Conservation (phyloP, 2,113 vertebrate species). For the Colistium nudipinnis region DNA sequence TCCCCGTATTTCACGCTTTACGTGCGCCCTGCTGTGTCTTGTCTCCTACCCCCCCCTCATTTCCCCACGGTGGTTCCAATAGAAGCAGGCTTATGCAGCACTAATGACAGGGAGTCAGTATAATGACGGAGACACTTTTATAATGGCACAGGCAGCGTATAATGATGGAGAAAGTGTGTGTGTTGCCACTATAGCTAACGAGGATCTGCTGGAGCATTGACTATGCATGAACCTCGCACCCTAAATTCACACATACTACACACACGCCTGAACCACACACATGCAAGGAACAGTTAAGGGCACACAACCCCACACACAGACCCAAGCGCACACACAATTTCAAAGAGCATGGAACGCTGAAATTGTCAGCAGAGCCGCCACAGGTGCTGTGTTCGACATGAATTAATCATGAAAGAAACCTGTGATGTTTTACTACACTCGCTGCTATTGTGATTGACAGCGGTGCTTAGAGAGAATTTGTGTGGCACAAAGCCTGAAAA, state of each 20-base stretch:
- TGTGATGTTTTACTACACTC: slow-evolving; percentile 74
- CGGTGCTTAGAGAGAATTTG: slow-evolving; percentile 65
- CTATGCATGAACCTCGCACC: slow-evolving; percentile 72
- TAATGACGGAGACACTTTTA: slow-evolving; percentile 68
- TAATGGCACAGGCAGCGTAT: slow-evolving; percentile 60
- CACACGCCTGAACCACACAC: slow-evolving; percentile 36
- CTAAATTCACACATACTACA: slow-evolving; percentile 42
- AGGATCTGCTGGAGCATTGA: slow-evolving; percentile 71
- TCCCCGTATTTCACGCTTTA: slow-evolving; percentile 33
- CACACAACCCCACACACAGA: slow-evolving; percentile 26
- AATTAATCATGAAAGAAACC: slow-evolving; percentile 78
- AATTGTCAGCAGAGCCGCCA: slow-evolving; percentile 72
- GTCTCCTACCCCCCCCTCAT: slow-evolving; percentile 15
- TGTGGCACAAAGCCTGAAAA: slow-evolving; percentile 65
- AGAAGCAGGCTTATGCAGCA: slow-evolving; percentile 55
- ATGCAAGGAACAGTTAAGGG: no score
- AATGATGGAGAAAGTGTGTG: slow-evolving; percentile 67
- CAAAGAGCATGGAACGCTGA: slow-evolving; percentile 57
- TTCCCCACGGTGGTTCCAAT: slow-evolving; percentile 10
- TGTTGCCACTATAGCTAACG: slow-evolving; percentile 65
- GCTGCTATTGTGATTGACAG: slow-evolving; percentile 75
- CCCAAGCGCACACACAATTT: slow-evolving; percentile 46
- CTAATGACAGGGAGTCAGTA: slow-evolving; percentile 53
- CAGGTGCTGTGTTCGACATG: slow-evolving; percentile 76
- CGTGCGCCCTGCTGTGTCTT: slow-evolving; percentile 10